Conservation (phyloP, 2,113 vertebrate genomes). For the Taurulus bubalis region DNA sequence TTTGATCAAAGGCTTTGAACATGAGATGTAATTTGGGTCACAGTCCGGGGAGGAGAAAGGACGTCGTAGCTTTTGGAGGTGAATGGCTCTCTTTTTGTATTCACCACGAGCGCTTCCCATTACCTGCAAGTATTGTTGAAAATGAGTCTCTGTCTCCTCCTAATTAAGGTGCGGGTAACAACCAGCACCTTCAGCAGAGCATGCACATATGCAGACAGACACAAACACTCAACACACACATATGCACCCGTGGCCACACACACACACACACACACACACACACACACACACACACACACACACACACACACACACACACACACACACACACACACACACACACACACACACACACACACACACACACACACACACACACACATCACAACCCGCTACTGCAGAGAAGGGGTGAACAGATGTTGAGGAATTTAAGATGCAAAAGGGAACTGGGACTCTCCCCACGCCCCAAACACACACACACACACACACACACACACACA, state of each 20-base stretch:
- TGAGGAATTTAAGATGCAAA: constrained; percentile 91
- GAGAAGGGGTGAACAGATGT: constrained; percentile 89
- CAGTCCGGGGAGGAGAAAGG: constrained; percentile 23
- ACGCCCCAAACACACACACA: constrained; percentile 19
- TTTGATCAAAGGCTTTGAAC: constrained; percentile 52
- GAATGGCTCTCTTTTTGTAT: constrained; percentile 58
- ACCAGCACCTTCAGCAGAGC: constrained; percentile 77
- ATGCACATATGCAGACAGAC: constrained; percentile 70
- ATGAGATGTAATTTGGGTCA: constrained; percentile 51
- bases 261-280: constrained; percentile 18
- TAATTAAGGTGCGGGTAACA: constrained; percentile 82
- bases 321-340: constrained; percentile 21
- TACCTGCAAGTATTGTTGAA: constrained; percentile 73
- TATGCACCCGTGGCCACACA: constrained; percentile 2
- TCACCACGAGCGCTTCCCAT: constrained; percentile 48
- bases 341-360: constrained; percentile 37
- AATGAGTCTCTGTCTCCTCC: constrained; percentile 77
- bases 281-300: constrained; percentile 42
- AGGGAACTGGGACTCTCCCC: constrained; percentile 77
- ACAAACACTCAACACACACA: constrained; percentile 42
- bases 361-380: background rate
- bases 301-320: no score
- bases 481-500: constrained; percentile 13
- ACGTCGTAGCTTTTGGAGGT: constrained; percentile 39
- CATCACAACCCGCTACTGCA: constrained; percentile 68